Base-by-base conservation (phyloP, 2,113 vertebrate species). In the Burhinus bistriatus region DNA sequence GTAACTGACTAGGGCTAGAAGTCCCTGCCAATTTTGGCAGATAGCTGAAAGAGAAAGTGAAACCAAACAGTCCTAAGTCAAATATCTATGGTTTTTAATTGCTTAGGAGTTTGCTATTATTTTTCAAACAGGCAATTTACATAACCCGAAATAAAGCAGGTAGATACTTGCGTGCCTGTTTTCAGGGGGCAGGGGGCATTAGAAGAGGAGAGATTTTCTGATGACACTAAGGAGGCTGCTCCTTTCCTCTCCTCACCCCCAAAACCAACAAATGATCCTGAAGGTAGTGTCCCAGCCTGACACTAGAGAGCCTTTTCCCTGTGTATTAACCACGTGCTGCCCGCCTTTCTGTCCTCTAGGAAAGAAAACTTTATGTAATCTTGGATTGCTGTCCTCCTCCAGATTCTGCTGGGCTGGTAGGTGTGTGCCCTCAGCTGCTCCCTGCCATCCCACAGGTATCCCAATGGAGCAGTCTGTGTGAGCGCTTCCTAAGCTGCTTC, bases 271-370 rank as follows among this genome's bases (percentile, higher is more conserved):
- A 5, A 5, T 3, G 22, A 32, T 12, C 47, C 36, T 17, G 2
- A 11, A 0, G 9, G 10, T 8, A 7, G 5, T 12, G 34, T 32
- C 52, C 62, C 61, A 71, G 68, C 54, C 54, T 7, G 66, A 20
- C 9, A 1, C 26, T 1, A 30, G 44, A 25, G 40, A 79, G 10
- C 54, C 59, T 15, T 20, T 58, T 62, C 71, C 47, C 51, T 12
- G 22, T 5, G 11, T 5, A 1, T 2, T 11, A 49, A 9, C 30
- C 55, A 14, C 11, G 0, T 0, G 5, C 49, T 0, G 6, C 55
- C 66, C 17, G 11, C 51, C 36, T 27, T 29, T 15, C 34, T 49
- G 30, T 16, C 21, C 25, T 49, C 57, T 5, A 30, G 71, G 6
- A 34, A 32, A 44, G n/a, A 19, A 59, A 58, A 18, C 3, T 0